These are phyloP conservation scores for Tetrapedia diversipes DNA, from an alignment of 2,888 invertebrate species.

Conservation along the genomic window DNA sequence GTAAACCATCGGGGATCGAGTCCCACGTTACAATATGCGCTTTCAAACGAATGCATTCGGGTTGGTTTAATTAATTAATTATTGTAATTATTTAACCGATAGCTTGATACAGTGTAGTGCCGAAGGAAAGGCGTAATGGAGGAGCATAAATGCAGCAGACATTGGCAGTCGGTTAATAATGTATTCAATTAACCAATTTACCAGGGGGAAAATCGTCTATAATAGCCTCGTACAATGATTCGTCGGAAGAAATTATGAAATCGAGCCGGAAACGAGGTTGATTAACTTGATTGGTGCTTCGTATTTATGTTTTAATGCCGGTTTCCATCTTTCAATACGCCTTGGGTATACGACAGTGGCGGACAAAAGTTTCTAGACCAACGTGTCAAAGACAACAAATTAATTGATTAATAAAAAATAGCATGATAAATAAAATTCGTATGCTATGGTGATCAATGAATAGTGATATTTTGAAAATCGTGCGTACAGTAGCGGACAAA, in stretches of 20 bases:
- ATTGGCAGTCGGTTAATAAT: neutral
- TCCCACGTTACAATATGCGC: conserved; percentile 15
- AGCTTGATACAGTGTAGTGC: neutral
- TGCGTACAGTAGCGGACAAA: too few relatives aligned
- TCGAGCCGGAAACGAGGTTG: conserved; percentile 14
- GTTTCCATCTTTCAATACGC: neutral
- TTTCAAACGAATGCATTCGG: conserved; percentile 4
- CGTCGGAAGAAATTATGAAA: conserved; percentile 3
- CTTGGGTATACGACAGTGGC: too few relatives aligned
- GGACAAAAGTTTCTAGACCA: too few relatives aligned
- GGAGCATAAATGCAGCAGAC: neutral
- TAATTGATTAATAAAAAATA: too few relatives aligned
- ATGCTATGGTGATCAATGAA: too few relatives aligned
- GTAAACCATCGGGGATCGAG: neutral
- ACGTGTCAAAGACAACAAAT: too few relatives aligned
- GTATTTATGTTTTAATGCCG: neutral
- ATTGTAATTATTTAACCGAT: neutral
- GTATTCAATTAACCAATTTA: conserved; percentile 9
- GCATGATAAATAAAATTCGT: too few relatives aligned
- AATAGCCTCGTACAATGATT: neutral
- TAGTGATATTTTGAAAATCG: too few relatives aligned
- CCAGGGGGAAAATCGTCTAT: neutral
- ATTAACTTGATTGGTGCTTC: neutral
- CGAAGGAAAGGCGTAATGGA: too few relatives aligned
- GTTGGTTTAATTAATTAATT: conserved; percentile 1